Evolutionary conservation across 1,140 invertebrate species (phyloP), one percentile per base, ranked within the genome.

Genomic region (Sarcophaga peregrina): DNA sequence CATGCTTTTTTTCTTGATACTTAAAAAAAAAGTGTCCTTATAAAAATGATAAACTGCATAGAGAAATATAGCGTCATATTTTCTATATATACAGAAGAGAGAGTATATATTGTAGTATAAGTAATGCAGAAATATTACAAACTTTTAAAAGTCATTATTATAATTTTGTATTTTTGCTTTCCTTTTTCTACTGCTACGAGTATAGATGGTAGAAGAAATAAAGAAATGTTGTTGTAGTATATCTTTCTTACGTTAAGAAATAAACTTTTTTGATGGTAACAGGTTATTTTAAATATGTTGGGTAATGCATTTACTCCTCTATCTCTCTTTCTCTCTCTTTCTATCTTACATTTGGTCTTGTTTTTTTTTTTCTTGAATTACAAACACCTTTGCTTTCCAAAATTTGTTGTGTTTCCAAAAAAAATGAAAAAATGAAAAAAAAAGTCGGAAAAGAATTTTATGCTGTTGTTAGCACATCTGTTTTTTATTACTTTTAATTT

Each of bases 401-500:
- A 73, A n/a, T 3, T 15, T 13, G 9, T 47, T 15, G n/a, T 48
- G 20, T 11, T 48, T 52, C 13, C n/a, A n/a, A 48, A 48, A 5
- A 37, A 25, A 17, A 20, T 11, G n/a, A n/a, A n/a, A n/a, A n/a
- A n/a, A n/a, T n/a, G n/a, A 62, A 62, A 48, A 50, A 25, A 46
- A 45, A 15, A 74, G 37, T 10, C 7, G 37, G 48, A 78, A 50
- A 50, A n/a, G 62, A 81, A 46, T 81, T 81, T 81, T 89, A 86
- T 88, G 88, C 88, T 85, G 87, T 86, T 87, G 87, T 89, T 88
- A 89, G 88, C 88, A 89, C 88, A 89, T 89, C 88, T 89, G 88
- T 87, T 89, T 89, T 89, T 89, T 89, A 89, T 89, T 89, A 87
- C 88, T 89, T 89, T 89, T 89, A 89, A 89, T 89, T 89, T 88